Conservation (phyloP, 2,888 invertebrate genomes). For the Oasisia sp. region DNA sequence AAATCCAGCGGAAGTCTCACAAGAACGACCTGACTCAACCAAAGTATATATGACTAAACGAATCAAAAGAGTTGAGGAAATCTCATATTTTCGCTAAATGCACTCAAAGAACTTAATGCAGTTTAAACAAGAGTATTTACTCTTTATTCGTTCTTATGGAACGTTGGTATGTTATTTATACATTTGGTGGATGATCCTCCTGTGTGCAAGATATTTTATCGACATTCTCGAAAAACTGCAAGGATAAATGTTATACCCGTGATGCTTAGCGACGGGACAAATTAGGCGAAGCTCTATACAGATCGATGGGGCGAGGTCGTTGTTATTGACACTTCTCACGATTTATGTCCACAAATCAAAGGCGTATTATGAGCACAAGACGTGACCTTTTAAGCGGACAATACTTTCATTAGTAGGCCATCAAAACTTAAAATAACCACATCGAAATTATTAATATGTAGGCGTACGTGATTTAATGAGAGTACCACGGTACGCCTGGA, state of each 20-base stretch:
- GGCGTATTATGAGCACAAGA: background rate
- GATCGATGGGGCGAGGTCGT: background rate
- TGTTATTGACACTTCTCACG: background rate
- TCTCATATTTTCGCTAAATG: too few species aligned
- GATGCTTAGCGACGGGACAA: background rate
- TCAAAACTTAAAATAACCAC: background rate
- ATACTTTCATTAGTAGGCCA: background rate
- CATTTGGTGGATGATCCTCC: background rate
- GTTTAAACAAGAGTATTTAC: background rate
- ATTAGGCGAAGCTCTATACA: background rate
- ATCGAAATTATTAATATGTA: background rate
- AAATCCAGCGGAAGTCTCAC: too few species aligned
- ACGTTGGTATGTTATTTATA: background rate
- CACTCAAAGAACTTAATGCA: background rate
- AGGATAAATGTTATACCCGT: background rate
- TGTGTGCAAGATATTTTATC: background rate
- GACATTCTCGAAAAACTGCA: background rate
- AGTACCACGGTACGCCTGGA: too few species aligned
- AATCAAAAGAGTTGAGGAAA: too few species aligned
- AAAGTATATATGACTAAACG: too few species aligned
- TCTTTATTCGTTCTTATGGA: background rate
- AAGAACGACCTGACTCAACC: too few species aligned
- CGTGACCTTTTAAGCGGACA: background rate
- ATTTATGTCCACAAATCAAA: background rate
- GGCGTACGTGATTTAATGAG: too few species aligned